Evolutionary conservation across 2,113 vertebrate species (phyloP).

Genomic region (Sinocyclocheilus anshuiensis): DNA sequence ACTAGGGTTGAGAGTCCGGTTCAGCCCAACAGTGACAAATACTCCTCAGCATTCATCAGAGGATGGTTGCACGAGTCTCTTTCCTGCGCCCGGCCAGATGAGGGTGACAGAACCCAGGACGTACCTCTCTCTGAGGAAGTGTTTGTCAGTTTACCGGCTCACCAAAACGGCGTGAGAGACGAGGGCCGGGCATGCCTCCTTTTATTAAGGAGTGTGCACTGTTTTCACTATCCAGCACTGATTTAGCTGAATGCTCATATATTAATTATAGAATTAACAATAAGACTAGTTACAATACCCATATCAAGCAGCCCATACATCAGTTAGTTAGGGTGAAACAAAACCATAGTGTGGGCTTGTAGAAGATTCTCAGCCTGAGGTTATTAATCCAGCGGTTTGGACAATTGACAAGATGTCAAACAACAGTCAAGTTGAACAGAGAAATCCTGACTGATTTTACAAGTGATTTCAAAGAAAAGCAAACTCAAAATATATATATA

Average conservation of each 20-base stretch:
- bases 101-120: slow-evolving; percentile 20
- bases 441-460: slow-evolving; percentile 74
- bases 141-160: slow-evolving; percentile 48
- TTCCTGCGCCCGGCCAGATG: slow-evolving; percentile 19
- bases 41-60: slow-evolving; percentile 31
- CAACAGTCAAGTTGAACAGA: slow-evolving; percentile 70
- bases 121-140: slow-evolving; percentile 49
- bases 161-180: slow-evolving; percentile 16
- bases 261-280: slow-evolving; percentile 63
- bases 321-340: slow-evolving; percentile 67
- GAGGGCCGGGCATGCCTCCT: slow-evolving; percentile 8
- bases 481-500: slow-evolving; percentile 72
- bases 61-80: slow-evolving; percentile 26
- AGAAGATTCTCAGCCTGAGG: slow-evolving; percentile 78
- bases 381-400: slow-evolving; percentile 79
- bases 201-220: slow-evolving; percentile 25
- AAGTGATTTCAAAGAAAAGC: slow-evolving; percentile 61
- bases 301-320: slow-evolving; percentile 73
- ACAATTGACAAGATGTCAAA: slow-evolving; percentile 73
- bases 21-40: slow-evolving; percentile 29
- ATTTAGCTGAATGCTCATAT: slow-evolving; percentile 63
- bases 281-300: slow-evolving; percentile 73
- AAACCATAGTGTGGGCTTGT: slow-evolving; percentile 67
- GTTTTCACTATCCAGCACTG: slow-evolving; percentile 68
- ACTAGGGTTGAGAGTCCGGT: slow-evolving; percentile 34